Base-by-base conservation (phyloP, 2,797 vertebrate genomes). In the Botia kubotai region DNA sequence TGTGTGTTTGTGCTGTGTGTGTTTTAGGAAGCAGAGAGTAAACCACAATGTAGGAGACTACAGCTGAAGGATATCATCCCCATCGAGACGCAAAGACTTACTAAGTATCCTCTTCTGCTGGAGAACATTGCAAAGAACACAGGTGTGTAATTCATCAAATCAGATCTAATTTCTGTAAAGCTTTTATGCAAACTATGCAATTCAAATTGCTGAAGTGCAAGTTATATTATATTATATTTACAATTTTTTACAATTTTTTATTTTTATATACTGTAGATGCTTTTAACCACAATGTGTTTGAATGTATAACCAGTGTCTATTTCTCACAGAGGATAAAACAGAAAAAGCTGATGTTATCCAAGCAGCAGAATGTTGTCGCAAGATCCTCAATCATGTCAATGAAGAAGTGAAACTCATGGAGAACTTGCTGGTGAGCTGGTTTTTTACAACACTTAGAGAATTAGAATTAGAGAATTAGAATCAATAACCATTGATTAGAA, bases 41-140 rank as follows among this genome's bases (percentile, higher is more conserved):
- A 94, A 2, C 95, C 96, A 0, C 93, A 96, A 81, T 98, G 97
- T 86, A 93, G 97, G 70, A 93, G 97, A 80, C 92, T 98, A 55
- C 97, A 98, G 89, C 91, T 98, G 73, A 98, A 98, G 89, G 97
- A 98, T 88, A 97, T 98, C 84, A 97, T 98, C 80, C 97, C 97
- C 39, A 96, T 91, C 0, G 96, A 97, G 88, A 98, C 97, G 97
- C 97, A 97, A 90, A 93, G 96, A 16, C 91, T 98, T 29, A 98
- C 96, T 84, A 98, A 98, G 86, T 98, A 98, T 83, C 97, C 97
- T 0, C 87, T 98, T 75, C 92, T 98, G 52, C 92, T 98, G 83
- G 95, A 97, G 85, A 97, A 96, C 86, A 96, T 98, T 1, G 96
- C 94, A 66, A 97, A 97, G 87, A 95, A 89, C 89, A 97, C 97